Base-by-base conservation (phyloP, 1,140 invertebrate genomes). In the Ostrea denselamellosa region DNA sequence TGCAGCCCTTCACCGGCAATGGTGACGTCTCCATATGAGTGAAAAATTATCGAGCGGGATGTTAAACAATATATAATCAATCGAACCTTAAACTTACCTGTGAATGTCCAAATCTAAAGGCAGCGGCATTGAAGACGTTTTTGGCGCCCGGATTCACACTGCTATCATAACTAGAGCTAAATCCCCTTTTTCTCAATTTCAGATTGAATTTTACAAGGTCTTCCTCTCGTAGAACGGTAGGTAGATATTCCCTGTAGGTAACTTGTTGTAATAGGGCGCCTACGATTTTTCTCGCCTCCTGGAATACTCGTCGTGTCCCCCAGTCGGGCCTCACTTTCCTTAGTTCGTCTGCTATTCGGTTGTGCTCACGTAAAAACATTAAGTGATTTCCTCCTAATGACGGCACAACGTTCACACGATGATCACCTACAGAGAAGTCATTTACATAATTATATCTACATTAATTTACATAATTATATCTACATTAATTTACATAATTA, bases 91-190 rank as follows among this genome's bases (percentile, higher is more conserved):
- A 28, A 17, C 22, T 14, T 19, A 90, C 87, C 65, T 89, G 88
- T 8, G 90, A 90, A 53, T 90, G 90, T 81, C 90, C 90, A 62
- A 90, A 90, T 56, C 90, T 88, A 65, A 56, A 83, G 5, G 25
- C 52, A 81, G 71, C 85, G 12, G 77, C 85, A 12, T 65, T 71
- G 34, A 86, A 86, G 8, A 17, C 85, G 25, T 86, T 86, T 54
- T 71, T 71, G 44, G 71, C 65, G 51, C n/a, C 71, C 3, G 85
- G 85, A 28, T 86, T 54, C 17, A 25, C 7, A 54, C 53, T 28
- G 8, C 14, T 3, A 54, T 54, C 17, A 14, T 86, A 86, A 9
- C 8, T 28, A 51, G 81, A 22, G 82, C 51, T 53, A 34, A 83
- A 83, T 19, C 82, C 82, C 44, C n/a, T 52, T 9, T 25, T 54